Percentiles rank a stretch among this genome's conserved stretches.
Evolutionary conservation across 2,113 vertebrate species (phyloP).

Genomic region (Sigmodon hispidus): DNA sequence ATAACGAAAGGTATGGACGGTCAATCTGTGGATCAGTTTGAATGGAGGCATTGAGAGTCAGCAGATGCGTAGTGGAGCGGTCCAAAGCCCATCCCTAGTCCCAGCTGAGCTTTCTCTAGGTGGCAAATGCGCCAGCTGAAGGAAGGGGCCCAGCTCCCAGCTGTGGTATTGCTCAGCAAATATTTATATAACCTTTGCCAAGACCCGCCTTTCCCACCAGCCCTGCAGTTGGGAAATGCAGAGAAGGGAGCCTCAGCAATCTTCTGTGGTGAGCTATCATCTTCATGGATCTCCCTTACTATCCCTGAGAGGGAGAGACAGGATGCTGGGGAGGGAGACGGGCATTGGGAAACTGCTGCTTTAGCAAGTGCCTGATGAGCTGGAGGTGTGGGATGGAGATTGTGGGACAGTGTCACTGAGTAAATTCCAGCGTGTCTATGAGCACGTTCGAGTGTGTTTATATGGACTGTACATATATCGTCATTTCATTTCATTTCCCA

Average conservation of each 20-base stretch:
- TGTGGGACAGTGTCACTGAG: too few species aligned
- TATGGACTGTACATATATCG: too few species aligned
- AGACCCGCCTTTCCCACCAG: slow-evolving; percentile 42
- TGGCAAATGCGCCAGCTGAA: slow-evolving; percentile 13
- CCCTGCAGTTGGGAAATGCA: slow-evolving; percentile 21
- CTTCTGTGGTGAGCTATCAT: neutral
- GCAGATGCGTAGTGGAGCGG: neutral
- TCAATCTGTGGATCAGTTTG: neutral
- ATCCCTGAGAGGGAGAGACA: neutral
- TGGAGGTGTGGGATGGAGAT: neutral
- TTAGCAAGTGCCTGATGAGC: neutral
- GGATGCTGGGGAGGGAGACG: neutral
- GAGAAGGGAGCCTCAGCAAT: neutral
- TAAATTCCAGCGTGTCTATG: neutral
- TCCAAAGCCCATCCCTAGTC: neutral
- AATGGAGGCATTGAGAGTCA: neutral
- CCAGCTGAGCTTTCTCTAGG: slow-evolving; percentile 13
- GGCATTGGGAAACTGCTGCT: neutral
- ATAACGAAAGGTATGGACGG: neutral
- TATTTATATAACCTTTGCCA: slow-evolving; percentile 74
- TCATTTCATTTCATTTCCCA: neutral
- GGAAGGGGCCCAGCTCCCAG: slow-evolving; percentile 40
- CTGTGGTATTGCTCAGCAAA: slow-evolving; percentile 62
- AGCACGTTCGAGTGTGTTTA: neutral
- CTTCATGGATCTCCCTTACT: too few species aligned